Percentiles rank a stretch among this genome's conserved stretches.
phyloP scores from a whole-genome alignment of 2,113 vertebrate genomes.

The Dromaius novaehollandiae region DNA sequence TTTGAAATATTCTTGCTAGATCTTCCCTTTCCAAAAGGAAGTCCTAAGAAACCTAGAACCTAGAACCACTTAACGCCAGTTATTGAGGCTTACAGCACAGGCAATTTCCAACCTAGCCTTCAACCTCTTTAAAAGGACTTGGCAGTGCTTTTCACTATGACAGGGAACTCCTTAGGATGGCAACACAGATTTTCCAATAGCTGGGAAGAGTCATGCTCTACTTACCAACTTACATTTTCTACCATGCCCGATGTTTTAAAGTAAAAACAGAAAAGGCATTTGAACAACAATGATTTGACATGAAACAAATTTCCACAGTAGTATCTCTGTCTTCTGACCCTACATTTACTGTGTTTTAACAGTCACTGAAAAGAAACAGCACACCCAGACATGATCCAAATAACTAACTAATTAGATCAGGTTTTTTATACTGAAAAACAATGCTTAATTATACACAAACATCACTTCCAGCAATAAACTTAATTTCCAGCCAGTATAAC shows the following conservation, averaged over 20 bases:
- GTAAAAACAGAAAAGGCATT: background rate
- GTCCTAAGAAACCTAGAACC: background rate
- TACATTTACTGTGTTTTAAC: background rate
- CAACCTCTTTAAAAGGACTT: background rate
- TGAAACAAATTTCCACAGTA: background rate
- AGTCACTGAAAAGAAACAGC: constrained; percentile 9
- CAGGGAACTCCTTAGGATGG: background rate
- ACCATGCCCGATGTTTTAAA: background rate
- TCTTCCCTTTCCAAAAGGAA: background rate
- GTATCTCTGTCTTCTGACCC: background rate
- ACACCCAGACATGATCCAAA: background rate
- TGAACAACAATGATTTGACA: background rate
- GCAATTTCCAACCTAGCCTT: background rate
- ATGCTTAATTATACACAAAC: constrained; percentile 41
- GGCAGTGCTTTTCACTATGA: background rate
- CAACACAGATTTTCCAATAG: background rate
- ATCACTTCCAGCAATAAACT: constrained; percentile 17
- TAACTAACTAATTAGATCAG: constrained; percentile 34
- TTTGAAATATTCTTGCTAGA: background rate
- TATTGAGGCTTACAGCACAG: background rate
- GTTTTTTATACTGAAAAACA: constrained; percentile 14
- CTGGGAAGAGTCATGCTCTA: background rate
- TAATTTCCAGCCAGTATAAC: background rate
- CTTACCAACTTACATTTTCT: background rate
- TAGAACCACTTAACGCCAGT: background rate